Evolutionary conservation across 1,140 invertebrate genomes (phyloP), one percentile per base, ranked within the genome.

Genomic region (Aphis gossypii): DNA sequence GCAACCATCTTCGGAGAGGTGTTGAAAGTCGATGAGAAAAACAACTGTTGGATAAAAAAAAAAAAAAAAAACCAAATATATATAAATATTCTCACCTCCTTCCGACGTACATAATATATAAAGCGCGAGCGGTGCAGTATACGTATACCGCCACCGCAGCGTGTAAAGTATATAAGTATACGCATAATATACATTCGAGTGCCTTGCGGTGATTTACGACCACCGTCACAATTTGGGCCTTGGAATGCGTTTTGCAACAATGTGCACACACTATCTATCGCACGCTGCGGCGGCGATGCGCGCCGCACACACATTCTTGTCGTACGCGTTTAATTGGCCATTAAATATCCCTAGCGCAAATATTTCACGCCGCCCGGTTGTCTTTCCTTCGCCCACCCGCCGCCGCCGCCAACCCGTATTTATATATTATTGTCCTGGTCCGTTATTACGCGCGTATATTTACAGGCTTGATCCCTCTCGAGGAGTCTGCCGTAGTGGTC

Each of bases 1-100:
- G 46, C 91, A 25, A 92, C 91, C 91, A 83, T 92, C 91, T 92
- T 92, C 76, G 91, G 91, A 92, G 91, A 92, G 91, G 91, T 92
- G 91, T 92, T 82, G 88, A 54, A 89, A 89, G 88, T 46, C 38
- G 84, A 18, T 0, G 35, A 41, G 23, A 38, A 38, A n/a, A 68
- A 68, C 60, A 14, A n/a, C 56, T 11, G 25, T 30, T 30, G 30
- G 14, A 46, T 8, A 46, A 4, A 86, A 46, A 46, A 30, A 30
- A n/a, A 51, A n/a, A 48, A 44, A 60, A 68, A 76, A 91, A 91
- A n/a, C 30, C 18, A 46, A 54, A 76, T n/a, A 51, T 30, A 86
- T 30, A 86, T 46, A 86, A 25, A 48, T 54, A 30, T 92, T 83
- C 91, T 92, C 91, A 83, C 76, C 91, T 92, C 46, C 41, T 48